Base-by-base conservation (phyloP, 1,140 invertebrate species). In the Pteromalus puparum region DNA sequence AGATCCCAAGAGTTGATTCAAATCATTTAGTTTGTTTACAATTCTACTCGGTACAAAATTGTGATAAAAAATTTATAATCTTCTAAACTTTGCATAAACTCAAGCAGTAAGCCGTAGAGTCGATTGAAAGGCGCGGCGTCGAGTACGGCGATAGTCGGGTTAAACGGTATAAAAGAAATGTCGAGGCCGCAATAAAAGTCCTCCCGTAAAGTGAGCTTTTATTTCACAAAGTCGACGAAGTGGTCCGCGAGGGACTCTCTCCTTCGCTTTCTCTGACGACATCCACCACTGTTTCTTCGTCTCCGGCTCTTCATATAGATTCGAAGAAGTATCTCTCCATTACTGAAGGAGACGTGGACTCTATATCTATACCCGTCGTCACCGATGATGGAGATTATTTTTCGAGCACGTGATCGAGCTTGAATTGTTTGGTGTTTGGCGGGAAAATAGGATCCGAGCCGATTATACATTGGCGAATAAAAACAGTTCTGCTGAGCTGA, bases 221-320 rank as follows among this genome's bases (percentile, higher is more conserved):
- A 91, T 92, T 92, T 92, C 88, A 87, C 88, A 90, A 91, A 90
- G 90, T 91, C 89, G 88, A 87, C 75, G 87, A 88, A 91, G 88
- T 91, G 87, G 89, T 90, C 90, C 88, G 88, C 83, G 77, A 87
- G 86, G 86, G 87, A 85, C 61, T 88, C 85, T 86, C 83, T 84
- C 85, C 87, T 81, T 85, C 21, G 6, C 5, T n/a, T 61, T n/a
- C 21, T 61, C 65, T 30, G 34, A n/a, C 38, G 4, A 48, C 42
- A 68, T 78, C 13, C 26, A 48, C 75, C 21, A 24, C 72, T 21
- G 75, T 81, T 65, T 82, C 38, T 42, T 76, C 26, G 26, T 76
- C 38, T 46, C 24, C 10, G 53, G 53, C 21, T 61, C 53, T 61
- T 61, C 53, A 61, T 61, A n/a, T 61, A n/a, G 53, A 61, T n/a